Evolutionary conservation across 2,888 invertebrate species (phyloP).

Genomic region (Synanthedon formicaeformis): DNA sequence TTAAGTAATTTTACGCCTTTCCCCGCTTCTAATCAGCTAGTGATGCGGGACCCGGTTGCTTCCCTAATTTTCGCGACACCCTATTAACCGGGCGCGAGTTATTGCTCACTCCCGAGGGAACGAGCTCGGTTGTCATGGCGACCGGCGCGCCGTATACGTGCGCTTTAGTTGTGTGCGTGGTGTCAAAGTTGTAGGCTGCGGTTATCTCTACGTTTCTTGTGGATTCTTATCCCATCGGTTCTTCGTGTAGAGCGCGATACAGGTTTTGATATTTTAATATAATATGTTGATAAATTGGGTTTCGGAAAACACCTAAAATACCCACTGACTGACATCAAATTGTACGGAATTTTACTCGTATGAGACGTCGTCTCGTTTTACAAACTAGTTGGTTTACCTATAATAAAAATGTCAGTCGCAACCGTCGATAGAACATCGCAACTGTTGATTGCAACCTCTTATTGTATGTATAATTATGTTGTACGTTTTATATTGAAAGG

Average conservation of each 20-base stretch:
- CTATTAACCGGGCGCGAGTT: conserved; percentile 56
- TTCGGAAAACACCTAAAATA: no score
- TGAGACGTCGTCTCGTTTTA: no score
- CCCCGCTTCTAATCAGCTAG: conserved; percentile 51
- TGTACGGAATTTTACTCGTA: no score
- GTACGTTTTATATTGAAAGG: no score
- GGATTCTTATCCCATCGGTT: conserved; percentile 34
- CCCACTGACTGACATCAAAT: no score
- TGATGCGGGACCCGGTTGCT: conserved; percentile 35
- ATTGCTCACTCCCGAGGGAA: conserved; percentile 49
- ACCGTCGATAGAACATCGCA: no score
- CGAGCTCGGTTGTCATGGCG: conserved; percentile 34
- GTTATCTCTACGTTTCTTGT: conserved; percentile 37
- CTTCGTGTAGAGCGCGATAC: conserved; percentile 3
- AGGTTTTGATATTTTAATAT: conserved; percentile 1
- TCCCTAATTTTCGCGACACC: conserved; percentile 59
- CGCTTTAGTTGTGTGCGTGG: conserved; percentile 30
- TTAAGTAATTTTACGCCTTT: conserved; percentile 55
- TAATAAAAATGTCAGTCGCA: no score
- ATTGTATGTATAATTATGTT: no score
- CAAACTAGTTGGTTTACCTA: no score
- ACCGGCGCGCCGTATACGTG: conserved; percentile 31
- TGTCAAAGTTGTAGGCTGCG: conserved; percentile 37
- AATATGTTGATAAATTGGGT: no score
- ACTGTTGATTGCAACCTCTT: no score